Evolutionary conservation across 1,140 invertebrate species (phyloP).

Genomic region (Drosophila takahashii): DNA sequence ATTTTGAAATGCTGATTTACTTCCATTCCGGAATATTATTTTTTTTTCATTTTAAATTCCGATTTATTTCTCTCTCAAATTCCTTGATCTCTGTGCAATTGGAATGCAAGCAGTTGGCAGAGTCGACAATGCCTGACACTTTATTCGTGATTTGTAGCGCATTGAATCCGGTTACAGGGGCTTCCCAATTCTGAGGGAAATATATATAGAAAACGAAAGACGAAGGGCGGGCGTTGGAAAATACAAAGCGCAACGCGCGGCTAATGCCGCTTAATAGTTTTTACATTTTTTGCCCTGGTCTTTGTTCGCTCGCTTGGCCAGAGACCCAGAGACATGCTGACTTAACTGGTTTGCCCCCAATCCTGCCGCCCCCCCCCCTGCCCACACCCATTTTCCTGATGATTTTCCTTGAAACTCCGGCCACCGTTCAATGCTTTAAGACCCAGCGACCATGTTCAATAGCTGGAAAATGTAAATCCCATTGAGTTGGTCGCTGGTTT

Average conservation of each 20-base stretch:
- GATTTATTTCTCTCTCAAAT: background rate
- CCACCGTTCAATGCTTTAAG: slow-evolving; percentile 45
- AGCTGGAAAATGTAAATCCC: slow-evolving; percentile 82
- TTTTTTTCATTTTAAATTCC: too few relatives aligned
- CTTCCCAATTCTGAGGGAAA: slow-evolving; percentile 14
- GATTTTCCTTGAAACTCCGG: slow-evolving; percentile 16
- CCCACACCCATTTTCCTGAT: slow-evolving; percentile 5
- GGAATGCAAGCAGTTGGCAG: background rate
- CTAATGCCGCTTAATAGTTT: slow-evolving; percentile 82
- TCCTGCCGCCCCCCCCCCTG: background rate
- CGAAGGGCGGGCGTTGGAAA: slow-evolving; percentile 25
- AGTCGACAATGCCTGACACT: slow-evolving; percentile 28
- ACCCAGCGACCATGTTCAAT: slow-evolving; percentile 64
- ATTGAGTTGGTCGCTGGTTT: slow-evolving; percentile 61
- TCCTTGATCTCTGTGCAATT: background rate
- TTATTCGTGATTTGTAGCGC: slow-evolving; percentile 41
- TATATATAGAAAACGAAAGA: background rate
- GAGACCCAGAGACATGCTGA: slow-evolving; percentile 61
- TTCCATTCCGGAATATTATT: background rate
- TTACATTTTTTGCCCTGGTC: slow-evolving; percentile 70
- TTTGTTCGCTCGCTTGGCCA: slow-evolving; percentile 61
- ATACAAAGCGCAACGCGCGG: slow-evolving; percentile 76
- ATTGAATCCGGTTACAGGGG: slow-evolving; percentile 34
- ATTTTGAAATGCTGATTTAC: too few relatives aligned
- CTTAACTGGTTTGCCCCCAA: slow-evolving; percentile 73